These are phyloP conservation scores for Neosilurus hyrtlii DNA, from an alignment of 2,797 vertebrate species.

Conservation along the genomic window DNA sequence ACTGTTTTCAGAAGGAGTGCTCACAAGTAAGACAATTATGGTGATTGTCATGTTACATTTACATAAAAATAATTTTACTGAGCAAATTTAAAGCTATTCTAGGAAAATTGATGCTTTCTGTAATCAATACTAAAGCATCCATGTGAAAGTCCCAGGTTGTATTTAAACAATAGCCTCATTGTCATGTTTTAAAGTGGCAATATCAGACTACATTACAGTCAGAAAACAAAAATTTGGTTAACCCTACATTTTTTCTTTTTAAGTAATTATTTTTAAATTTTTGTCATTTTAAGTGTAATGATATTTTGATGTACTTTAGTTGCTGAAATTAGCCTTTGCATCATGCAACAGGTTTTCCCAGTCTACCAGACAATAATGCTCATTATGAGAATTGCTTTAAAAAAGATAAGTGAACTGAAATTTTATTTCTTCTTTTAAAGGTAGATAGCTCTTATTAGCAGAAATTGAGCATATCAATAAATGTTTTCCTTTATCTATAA, in stretches of 20 bases:
- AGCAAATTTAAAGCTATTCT: not conserved
- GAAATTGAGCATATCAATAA: no score
- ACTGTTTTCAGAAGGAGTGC: not conserved
- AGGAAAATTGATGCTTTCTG: not conserved
- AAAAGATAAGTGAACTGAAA: not conserved
- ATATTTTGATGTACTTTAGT: not conserved
- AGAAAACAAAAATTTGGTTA: no score
- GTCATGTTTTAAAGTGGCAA: not conserved
- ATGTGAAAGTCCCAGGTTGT: not conserved
- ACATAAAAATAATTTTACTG: not conserved
- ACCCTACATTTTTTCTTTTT: no score
- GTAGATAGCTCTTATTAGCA: no score
- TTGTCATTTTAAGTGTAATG: not conserved
- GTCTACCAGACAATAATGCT: not conserved
- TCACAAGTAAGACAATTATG: not conserved
- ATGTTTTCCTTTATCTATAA: not conserved
- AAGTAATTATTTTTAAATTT: not conserved
- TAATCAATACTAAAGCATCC: not conserved
- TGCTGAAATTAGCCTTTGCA: not conserved
- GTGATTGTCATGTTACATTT: not conserved
- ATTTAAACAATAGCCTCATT: not conserved
- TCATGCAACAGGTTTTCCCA: not conserved
- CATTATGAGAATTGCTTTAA: not conserved
- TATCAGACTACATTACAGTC: no score
- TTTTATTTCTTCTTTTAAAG: no score